phyloP scores from a whole-genome alignment of 2,113 vertebrate species.

The Oxyura jamaicensis region DNA sequence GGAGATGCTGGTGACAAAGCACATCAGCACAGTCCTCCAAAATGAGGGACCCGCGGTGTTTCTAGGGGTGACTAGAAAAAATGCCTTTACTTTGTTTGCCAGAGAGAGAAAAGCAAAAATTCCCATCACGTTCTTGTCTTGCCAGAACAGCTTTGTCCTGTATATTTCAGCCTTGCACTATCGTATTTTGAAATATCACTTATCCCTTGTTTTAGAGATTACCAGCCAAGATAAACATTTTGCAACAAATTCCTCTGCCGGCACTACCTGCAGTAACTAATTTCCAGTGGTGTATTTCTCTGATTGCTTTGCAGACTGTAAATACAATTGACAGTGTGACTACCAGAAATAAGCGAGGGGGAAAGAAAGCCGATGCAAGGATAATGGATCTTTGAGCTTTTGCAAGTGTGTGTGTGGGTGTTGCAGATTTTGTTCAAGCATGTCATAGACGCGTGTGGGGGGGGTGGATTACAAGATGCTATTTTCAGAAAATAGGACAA shows the following conservation, averaged over 20 bases:
- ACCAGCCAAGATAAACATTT: slow-evolving; percentile 17
- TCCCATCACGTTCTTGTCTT: neutral
- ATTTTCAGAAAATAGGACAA: slow-evolving; percentile 65
- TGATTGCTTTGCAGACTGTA: slow-evolving; percentile 15
- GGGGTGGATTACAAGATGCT: slow-evolving; percentile 46
- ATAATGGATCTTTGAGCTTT: slow-evolving; percentile 25
- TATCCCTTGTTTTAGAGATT: neutral
- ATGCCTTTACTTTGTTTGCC: neutral
- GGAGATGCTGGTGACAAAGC: neutral
- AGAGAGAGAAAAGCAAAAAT: neutral
- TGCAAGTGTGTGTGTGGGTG: slow-evolving; percentile 1
- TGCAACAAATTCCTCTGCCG: neutral
- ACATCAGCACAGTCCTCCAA: neutral
- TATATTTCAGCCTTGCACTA: neutral
- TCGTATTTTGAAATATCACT: slow-evolving; percentile 18
- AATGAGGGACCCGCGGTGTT: neutral
- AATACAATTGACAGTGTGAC: slow-evolving; percentile 4
- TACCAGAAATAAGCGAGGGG: neutral
- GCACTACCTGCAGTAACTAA: neutral
- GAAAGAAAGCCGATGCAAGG: neutral
- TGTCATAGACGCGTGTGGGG: neutral
- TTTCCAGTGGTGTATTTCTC: neutral
- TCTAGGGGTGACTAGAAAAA: neutral
- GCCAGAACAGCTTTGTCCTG: neutral
- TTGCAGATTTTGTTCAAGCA: slow-evolving; percentile 26